These are phyloP conservation scores for Drosophila yakuba DNA, from an alignment of 1,140 invertebrate species.

Conservation along the genomic window DNA sequence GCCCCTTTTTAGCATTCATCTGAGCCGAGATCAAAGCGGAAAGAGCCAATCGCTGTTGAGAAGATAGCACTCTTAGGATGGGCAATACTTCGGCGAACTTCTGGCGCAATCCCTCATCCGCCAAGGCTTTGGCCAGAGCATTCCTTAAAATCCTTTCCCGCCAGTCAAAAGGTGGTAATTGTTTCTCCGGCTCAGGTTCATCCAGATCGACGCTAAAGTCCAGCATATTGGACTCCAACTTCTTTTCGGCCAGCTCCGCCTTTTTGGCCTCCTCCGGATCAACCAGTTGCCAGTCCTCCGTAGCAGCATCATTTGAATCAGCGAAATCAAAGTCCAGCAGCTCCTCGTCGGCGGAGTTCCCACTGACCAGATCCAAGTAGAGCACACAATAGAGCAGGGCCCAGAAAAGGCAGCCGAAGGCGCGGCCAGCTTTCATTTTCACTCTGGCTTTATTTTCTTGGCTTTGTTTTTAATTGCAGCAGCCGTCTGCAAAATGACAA, in stretches of 20 bases:
- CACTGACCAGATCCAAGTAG: slow-evolving; percentile 63
- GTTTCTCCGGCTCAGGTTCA: slow-evolving; percentile 64
- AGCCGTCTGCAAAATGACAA: slow-evolving; percentile 37
- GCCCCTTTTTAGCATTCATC: slow-evolving; percentile 85
- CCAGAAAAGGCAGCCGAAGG: slow-evolving; percentile 71
- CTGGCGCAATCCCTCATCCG: slow-evolving; percentile 63
- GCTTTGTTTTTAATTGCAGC: slow-evolving; percentile 18
- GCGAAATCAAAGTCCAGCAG: slow-evolving; percentile 76
- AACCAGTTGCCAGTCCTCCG: slow-evolving; percentile 64
- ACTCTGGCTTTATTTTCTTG: slow-evolving; percentile 32
- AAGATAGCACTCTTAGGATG: slow-evolving; percentile 87
- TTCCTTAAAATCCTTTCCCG: slow-evolving; percentile 85
- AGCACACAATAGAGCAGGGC: slow-evolving; percentile 76
- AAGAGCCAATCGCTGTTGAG: slow-evolving; percentile 86
- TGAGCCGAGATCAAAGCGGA: slow-evolving; percentile 88
- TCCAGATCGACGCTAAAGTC: slow-evolving; percentile 73
- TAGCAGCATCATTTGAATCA: slow-evolving; percentile 47
- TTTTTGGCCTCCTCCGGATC: slow-evolving; percentile 35
- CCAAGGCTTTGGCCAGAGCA: slow-evolving; percentile 73
- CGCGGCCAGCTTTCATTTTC: slow-evolving; percentile 75
- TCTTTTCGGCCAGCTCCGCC: slow-evolving; percentile 48
- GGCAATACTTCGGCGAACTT: slow-evolving; percentile 87
- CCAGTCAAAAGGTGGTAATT: slow-evolving; percentile 66
- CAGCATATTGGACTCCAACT: slow-evolving; percentile 69
- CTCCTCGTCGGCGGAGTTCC: slow-evolving; percentile 55